Conservation (phyloP, 2,113 vertebrate genomes). For the Saguinus imperator region DNA sequence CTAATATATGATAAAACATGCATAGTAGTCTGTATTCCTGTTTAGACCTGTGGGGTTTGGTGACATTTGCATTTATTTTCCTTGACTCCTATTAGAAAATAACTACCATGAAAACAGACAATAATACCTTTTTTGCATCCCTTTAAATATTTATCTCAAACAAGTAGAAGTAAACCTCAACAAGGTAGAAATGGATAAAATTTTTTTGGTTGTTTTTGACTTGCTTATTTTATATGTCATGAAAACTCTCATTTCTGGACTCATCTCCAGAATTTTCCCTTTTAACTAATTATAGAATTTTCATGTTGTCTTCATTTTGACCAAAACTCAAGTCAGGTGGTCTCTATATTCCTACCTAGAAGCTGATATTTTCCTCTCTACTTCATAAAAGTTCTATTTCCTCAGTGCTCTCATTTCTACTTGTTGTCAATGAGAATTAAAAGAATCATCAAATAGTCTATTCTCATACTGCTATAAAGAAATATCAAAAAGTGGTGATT, state of each 20-base stretch:
- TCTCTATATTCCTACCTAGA: neutral
- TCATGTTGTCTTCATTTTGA: neutral
- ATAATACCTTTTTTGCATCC: neutral
- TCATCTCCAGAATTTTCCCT: neutral
- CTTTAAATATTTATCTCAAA: neutral
- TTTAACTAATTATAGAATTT: neutral
- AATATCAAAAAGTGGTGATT: too few species aligned
- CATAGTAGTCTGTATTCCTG: neutral
- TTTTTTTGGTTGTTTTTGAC: neutral
- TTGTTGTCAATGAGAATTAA: constrained; percentile 23
- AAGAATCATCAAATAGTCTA: neutral
- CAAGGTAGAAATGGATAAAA: neutral
- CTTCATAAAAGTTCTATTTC: neutral
- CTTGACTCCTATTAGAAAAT: neutral
- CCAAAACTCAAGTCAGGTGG: neutral
- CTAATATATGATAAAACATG: neutral
- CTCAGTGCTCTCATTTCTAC: neutral
- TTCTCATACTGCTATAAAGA: too few species aligned
- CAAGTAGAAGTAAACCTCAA: neutral
- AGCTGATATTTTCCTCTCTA: neutral
- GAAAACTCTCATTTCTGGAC: neutral
- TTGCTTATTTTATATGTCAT: neutral
- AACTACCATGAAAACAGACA: neutral
- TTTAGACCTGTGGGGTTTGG: neutral
- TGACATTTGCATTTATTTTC: neutral